Base-by-base conservation (phyloP, 2,888 invertebrate genomes). In the Unio pictorum region DNA sequence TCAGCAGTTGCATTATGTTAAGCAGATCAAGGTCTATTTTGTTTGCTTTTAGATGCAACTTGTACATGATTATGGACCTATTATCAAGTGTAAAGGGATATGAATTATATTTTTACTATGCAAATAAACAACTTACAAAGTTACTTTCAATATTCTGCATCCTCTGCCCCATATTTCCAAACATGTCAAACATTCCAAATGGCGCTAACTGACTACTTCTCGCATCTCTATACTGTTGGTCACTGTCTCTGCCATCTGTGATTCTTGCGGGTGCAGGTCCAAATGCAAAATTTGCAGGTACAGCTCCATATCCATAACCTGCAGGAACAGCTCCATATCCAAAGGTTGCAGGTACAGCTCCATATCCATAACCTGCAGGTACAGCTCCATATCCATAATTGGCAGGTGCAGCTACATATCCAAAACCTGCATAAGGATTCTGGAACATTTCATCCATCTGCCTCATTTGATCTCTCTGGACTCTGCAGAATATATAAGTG, bases 141-240 rank as follows among this genome's bases (percentile, higher is more conserved):
- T 79, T 72, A 58, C 73, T 72, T 61, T 85, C 80, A 82, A 84
- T 84, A 61, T 83, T 82, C 28, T 70, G 62, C 86, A 86, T 87
- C 84, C 84, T 86, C 28, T 70, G 79, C 4, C 80, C 73, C 85
- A 86, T 86, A 67, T 86, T 84, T n/a, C 73, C 78, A 71, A 85
- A 84, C 82, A 87, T 84, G 63, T 71, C 75, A 57, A 71, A 68
- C 61, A 64, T 73, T 15, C 76, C 80, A 71, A 81, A 78, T 3
- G 76, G 78, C 15, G 71, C 71, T 57, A 81, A 54, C 23, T 73
- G 72, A 30, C 72, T 73, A 28, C 66, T 28, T 58, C 58, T 30
- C 30, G 67, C 23, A 18, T 67, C 67, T 55, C 69, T 66, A 11
- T 68, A 26, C 6, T 72, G n/a, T 23, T 68, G 63, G 55, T 65